Base-by-base conservation (phyloP, 2,888 invertebrate genomes). In the Lagria hirta region DNA sequence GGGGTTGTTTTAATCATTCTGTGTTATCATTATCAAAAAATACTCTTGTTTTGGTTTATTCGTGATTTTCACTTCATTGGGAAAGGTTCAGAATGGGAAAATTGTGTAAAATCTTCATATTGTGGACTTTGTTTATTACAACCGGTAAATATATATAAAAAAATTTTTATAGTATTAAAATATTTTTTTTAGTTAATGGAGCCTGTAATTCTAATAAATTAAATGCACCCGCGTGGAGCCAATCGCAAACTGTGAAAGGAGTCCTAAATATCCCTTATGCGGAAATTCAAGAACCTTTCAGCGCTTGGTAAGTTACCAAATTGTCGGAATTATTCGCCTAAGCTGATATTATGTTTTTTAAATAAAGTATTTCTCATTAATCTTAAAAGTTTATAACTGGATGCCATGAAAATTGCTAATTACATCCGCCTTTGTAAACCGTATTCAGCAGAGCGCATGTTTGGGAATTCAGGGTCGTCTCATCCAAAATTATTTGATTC, bases 241-340 rank as follows among this genome's bases (percentile, higher is more conserved):
- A 76, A 0, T 78, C 80, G 0, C 90, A 91, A 64, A 82, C 83
- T 0, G 84, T 86, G 0, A 84, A 84, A 63, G 93, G 91, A 2
- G 76, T 83, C 2, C 71, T 96, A 14, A 82, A 79, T 55, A 89
- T 97, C 52, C 96, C 97, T 0, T 97, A 95, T 73, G 95, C 95
- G 0, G 96, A 96, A 74, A 82, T 97, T 30, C 78, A 79, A 13
- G 96, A 97, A 69, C 94, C 95, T 0, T 94, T 97, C 66, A 84
- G 81, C 62, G 90, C 88, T 7, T 95, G 89, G 86, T 80, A 64
- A 78, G 75, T n/a, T n/a, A n/a, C n/a, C n/a, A n/a, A n/a, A n/a
- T n/a, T n/a, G n/a, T n/a, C n/a, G n/a, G n/a, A n/a, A n/a, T n/a
- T n/a, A n/a, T n/a, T n/a, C n/a, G n/a, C n/a, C n/a, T n/a, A n/a